A percentile compares a stretch with the other conserved stretches of the same genome.
Conservation (phyloP, 1,140 invertebrate genomes). For the Drosophila elegans region DNA sequence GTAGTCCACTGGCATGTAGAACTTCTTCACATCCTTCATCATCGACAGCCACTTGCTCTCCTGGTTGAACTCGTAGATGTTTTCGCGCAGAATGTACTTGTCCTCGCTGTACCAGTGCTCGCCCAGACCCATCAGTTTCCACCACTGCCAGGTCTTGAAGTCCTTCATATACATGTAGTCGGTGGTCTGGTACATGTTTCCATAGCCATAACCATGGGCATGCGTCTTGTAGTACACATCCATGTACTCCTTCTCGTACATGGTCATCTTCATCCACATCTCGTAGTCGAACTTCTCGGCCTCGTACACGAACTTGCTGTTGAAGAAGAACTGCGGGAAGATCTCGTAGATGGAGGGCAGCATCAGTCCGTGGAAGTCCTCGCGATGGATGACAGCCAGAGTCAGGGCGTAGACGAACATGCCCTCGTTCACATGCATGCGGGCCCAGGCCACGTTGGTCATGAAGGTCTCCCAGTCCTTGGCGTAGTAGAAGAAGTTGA, state of each 20-base stretch:
- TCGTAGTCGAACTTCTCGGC: conserved; percentile 16
- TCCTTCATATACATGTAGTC: conserved; percentile 26
- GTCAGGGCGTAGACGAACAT: conserved; percentile 16
- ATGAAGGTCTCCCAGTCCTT: conserved; percentile 11
- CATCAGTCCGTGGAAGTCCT: conserved; percentile 12
- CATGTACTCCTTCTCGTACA: conserved; percentile 11
- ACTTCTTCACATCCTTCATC: conserved; percentile 13
- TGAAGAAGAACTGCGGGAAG: conserved; percentile 16
- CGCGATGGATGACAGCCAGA: conserved; percentile 4
- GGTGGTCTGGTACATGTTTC: conserved; percentile 40
- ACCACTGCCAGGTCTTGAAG: conserved; percentile 15
- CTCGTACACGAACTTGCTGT: conserved; percentile 12
- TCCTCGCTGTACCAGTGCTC: conserved; percentile 16
- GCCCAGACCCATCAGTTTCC: conserved; percentile 14
- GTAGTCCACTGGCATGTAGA: conserved; percentile 14
- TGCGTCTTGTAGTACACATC: conserved; percentile 88
- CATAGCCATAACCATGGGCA: conserved; percentile 74
- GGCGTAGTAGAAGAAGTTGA: conserved; percentile 17
- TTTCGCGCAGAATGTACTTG: conserved; percentile 10
- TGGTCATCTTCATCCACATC: conserved; percentile 11
- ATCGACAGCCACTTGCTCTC: conserved; percentile 8
- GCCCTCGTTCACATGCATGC: conserved; percentile 13
- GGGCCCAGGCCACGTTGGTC: conserved; percentile 10
- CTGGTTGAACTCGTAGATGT: conserved; percentile 10
- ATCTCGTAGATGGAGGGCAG: conserved; percentile 14